A percentile compares a stretch with the other conserved stretches of the same genome.
Conservation (phyloP, 2,888 invertebrate species). For the Tetanocera ferruginea region DNA sequence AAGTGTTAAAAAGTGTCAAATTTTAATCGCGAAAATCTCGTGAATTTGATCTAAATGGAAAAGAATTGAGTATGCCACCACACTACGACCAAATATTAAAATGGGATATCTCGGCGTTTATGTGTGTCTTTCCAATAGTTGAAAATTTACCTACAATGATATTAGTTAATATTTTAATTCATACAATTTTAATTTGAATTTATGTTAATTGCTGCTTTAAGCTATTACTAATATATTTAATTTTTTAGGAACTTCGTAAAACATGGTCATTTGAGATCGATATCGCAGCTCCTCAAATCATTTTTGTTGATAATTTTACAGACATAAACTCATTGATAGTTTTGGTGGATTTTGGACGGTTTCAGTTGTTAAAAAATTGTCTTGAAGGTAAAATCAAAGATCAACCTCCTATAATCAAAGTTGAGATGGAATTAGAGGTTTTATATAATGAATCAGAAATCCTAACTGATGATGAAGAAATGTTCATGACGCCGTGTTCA, state of each 20-base stretch:
- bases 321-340: constrained; percentile 83
- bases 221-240: constrained; percentile 28
- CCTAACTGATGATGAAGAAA: constrained; percentile 75
- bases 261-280: constrained; percentile 92
- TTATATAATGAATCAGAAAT: constrained; percentile 57
- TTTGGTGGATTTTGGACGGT: constrained; percentile 91
- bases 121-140: too few relatives aligned
- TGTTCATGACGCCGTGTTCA: constrained; percentile 87
- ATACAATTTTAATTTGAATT: too few relatives aligned
- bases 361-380: constrained; percentile 70
- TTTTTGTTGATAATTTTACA: constrained; percentile 86
- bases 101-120: too few relatives aligned
- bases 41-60: too few relatives aligned
- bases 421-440: neutral
- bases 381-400: constrained; percentile 43
- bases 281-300: constrained; percentile 93
- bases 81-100: too few relatives aligned
- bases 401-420: constrained; percentile 7
- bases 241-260: constrained; percentile 74
- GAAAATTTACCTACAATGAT: too few relatives aligned
- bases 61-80: too few relatives aligned
- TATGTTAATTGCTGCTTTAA: too few relatives aligned
- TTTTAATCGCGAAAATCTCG: too few relatives aligned
- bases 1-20: too few relatives aligned
- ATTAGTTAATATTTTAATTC: too few relatives aligned